These are phyloP conservation scores for Ivindomyrus marchei DNA, from an alignment of 2,113 vertebrate species.

Conservation along the genomic window DNA sequence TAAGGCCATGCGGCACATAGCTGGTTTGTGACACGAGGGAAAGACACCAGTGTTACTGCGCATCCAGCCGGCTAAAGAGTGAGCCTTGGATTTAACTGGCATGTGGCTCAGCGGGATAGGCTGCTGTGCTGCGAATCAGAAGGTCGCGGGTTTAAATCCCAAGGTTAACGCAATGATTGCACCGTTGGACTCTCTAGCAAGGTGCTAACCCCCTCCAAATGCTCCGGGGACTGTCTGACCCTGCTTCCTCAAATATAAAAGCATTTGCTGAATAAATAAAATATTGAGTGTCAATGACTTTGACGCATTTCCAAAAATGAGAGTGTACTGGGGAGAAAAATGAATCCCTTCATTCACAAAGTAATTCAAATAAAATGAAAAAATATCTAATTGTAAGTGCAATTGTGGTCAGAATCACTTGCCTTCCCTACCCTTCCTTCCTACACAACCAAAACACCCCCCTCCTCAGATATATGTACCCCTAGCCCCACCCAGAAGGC, in stretches of 20 bases:
- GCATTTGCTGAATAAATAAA: neutral
- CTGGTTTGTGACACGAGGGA: neutral
- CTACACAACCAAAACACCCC: neutral
- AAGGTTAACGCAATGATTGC: neutral
- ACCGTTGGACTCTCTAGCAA: neutral
- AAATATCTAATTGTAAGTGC: neutral
- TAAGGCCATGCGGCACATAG: neutral
- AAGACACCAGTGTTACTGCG: neutral
- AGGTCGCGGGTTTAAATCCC: neutral
- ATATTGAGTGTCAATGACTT: neutral
- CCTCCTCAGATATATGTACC: neutral
- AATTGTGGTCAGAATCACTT: too few relatives aligned
- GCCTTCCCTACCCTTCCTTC: neutral
- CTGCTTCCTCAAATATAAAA: neutral
- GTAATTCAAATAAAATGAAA: neutral
- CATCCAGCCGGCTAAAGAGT: neutral
- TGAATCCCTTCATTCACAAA: neutral
- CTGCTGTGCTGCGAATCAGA: neutral
- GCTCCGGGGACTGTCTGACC: neutral
- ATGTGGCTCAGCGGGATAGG: neutral
- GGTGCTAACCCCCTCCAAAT: neutral
- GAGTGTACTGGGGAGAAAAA: neutral
- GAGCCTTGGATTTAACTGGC: neutral
- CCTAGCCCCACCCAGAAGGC: neutral
- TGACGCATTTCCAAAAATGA: neutral